Evolutionary conservation across 2,797 vertebrate species (phyloP).

Genomic region (Rhincodon typus): DNA sequence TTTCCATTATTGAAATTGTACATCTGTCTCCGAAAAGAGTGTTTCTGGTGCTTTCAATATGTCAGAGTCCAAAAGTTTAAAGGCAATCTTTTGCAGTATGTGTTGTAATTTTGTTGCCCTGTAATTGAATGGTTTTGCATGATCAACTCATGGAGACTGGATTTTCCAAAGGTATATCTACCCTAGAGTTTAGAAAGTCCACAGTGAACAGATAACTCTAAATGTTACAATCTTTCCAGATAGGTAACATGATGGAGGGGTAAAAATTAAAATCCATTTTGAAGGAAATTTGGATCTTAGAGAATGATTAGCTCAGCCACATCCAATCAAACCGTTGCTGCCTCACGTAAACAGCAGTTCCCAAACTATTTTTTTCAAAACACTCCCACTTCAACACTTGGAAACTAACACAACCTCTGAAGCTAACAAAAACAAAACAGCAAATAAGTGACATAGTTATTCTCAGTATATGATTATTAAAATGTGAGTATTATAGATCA

Average conservation of each 20-base stretch:
- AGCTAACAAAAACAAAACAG: not conserved
- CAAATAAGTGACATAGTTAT: not conserved
- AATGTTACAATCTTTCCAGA: not conserved
- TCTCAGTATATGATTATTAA: not conserved
- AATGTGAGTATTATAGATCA: not conserved
- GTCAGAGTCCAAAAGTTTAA: conserved; percentile 28
- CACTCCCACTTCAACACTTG: not conserved
- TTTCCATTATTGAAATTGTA: conserved; percentile 13
- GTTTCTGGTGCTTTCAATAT: conserved; percentile 12
- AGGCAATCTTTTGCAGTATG: conserved; percentile 15
- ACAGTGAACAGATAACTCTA: not conserved
- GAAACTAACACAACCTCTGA: not conserved
- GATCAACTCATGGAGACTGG: not conserved
- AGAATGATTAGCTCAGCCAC: not conserved
- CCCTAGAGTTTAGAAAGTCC: not conserved
- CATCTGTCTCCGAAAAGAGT: not conserved
- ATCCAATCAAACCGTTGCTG: not conserved
- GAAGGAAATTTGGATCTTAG: not conserved
- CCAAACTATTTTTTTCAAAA: not conserved
- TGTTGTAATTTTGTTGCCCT: conserved; percentile 12
- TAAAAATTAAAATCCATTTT: not conserved
- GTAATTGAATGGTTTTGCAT: conserved; percentile 21
- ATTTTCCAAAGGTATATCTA: not conserved
- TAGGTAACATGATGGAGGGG: not conserved
- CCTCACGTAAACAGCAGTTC: not conserved